phyloP scores from a whole-genome alignment of 2,113 vertebrate species.

The Sinocyclocheilus grahami region DNA sequence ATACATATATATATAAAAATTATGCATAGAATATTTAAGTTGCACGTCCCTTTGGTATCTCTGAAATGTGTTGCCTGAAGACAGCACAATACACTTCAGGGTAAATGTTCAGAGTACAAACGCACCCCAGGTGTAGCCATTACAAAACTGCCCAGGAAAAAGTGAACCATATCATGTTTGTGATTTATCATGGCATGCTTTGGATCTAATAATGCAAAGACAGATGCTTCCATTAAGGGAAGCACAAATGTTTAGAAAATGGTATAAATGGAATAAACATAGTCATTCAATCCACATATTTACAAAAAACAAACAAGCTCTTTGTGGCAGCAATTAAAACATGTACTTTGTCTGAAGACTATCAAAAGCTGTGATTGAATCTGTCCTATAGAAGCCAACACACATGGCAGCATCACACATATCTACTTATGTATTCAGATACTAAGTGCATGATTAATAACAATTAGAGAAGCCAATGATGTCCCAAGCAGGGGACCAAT shows the following conservation, averaged over 20 bases:
- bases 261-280: background rate
- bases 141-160: background rate
- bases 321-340: background rate
- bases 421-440: background rate
- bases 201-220: background rate
- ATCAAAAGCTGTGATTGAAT: background rate
- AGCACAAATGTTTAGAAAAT: conserved; percentile 20
- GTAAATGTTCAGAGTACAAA: background rate
- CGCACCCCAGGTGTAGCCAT: background rate
- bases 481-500: background rate
- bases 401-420: background rate
- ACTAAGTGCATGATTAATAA: conserved; percentile 23
- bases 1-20: too few relatives aligned
- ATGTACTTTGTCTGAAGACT: background rate
- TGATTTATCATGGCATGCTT: background rate
- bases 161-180: background rate
- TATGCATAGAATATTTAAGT: background rate
- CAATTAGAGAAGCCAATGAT: conserved; percentile 29
- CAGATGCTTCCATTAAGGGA: conserved; percentile 21
- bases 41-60: background rate
- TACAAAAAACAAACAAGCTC: background rate
- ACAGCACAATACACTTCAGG: conserved; percentile 2
- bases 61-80: conserved; percentile 11
- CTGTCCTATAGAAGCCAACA: background rate
- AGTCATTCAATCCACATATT: background rate